Evolutionary conservation across 2,113 vertebrate species (phyloP), one percentile per base, ranked within the genome.

Genomic region (Nicator chloris): DNA sequence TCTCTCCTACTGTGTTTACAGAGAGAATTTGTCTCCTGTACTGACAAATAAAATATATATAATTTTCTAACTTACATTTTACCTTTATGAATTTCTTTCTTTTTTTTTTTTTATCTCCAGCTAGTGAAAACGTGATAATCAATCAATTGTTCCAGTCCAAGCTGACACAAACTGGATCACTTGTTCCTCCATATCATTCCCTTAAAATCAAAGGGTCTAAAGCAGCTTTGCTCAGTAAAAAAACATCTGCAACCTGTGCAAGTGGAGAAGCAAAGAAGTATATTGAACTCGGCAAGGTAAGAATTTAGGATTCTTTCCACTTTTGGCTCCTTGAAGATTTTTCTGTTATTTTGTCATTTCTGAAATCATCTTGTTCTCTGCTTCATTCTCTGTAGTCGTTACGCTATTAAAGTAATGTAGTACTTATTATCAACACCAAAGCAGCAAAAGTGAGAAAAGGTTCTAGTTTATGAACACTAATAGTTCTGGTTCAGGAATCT

Each of bases 111-210:
- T 96, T 73, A 79, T 64, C 65, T 47, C 82, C 96, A 99, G 99
- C 99, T 88, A 99, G 99, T 96, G 99, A 99, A 98, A 99, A 98
- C 37, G 97, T 99, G 69, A 97, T 99, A 93, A 97, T 99, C 97
- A 98, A 98, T 96, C 99, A 99, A 49, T 97, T 99, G 97, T 99
- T 99, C 97, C 99, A 98, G 97, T 98, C 98, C 88, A 99, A 99
- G 95, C 95, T 99, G 98, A 99, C 99, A 78, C 99, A 98, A 84
- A 99, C 98, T 13, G 99, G 99, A 88, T 99, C 99, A 37, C 98
- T 99, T 95, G 87, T 99, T 83, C 98, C 98, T 69, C 97, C 98
- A 21, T 98, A 91, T 89, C 97, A 98, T 89, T 97, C 97, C 56
- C 92, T 98, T 56, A 98, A 98, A 87, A 97, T 98, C 57, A 97